A percentile compares a stretch with the other conserved stretches of the same genome.
Conservation (phyloP, 2,797 vertebrate genomes). For the Alca torda region DNA sequence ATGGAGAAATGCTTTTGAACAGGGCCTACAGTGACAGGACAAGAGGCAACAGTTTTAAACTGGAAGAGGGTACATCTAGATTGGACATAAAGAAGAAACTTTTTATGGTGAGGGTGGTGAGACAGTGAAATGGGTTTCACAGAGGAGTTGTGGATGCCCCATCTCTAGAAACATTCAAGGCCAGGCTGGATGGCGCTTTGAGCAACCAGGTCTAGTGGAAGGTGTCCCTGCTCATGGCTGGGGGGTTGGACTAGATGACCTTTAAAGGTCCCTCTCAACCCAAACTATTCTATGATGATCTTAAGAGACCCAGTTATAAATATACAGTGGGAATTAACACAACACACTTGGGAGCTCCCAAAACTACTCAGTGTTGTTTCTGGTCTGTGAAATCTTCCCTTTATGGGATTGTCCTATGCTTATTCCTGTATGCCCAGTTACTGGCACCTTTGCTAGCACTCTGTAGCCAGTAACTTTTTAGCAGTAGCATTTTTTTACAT, state of each 20-base stretch:
- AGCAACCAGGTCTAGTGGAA: background rate
- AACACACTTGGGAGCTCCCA: background rate
- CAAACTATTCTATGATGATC: background rate
- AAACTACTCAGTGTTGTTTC: background rate
- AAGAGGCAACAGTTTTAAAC: background rate
- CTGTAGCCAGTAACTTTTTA: background rate
- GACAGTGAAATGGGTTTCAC: background rate
- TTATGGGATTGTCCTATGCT: background rate
- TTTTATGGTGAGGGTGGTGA: background rate
- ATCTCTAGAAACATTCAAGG: background rate
- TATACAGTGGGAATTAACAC: background rate
- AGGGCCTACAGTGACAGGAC: background rate
- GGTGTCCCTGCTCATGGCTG: accelerated
- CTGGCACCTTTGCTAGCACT: background rate
- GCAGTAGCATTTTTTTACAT: background rate
- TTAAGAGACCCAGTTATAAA: background rate
- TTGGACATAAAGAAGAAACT: background rate
- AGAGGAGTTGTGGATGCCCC: background rate
- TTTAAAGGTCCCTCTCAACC: background rate
- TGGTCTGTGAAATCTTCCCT: background rate
- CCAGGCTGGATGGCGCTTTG: background rate
- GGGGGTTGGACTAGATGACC: background rate
- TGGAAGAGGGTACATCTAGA: background rate
- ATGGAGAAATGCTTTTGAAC: background rate
- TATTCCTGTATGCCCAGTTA: background rate